A percentile compares a stretch with the other conserved stretches of the same genome.
Evolutionary conservation across 2,797 vertebrate genomes (phyloP).

Genomic region (Erethizon dorsatum): DNA sequence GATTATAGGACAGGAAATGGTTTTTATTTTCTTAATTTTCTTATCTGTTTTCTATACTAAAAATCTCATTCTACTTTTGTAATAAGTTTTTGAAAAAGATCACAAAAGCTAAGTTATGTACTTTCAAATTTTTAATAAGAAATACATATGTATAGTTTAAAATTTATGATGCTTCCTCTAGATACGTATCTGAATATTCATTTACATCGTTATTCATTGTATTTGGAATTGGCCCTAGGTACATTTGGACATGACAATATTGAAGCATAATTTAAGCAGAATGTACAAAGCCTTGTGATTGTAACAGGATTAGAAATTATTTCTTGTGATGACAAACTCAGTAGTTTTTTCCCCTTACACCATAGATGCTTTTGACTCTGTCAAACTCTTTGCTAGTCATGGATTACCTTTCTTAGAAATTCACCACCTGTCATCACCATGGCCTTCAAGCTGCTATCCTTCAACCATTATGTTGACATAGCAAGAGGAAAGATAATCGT

Average conservation of each 20-base stretch:
- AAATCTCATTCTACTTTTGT: conserved; percentile 39
- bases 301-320: not conserved
- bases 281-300: not conserved
- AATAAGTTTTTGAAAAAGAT: conserved; percentile 30
- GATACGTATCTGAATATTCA: not conserved
- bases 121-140: conserved; percentile 40
- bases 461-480: not conserved
- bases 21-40: conserved; percentile 44
- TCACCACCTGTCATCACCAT: not conserved
- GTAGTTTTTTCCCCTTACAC: not conserved
- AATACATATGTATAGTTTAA: conserved; percentile 29
- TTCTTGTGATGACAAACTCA: not conserved
- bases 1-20: not conserved
- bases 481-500: not conserved
- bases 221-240: not conserved
- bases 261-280: not conserved
- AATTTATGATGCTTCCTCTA: not conserved
- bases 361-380: not conserved
- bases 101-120: not conserved
- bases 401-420: conserved; percentile 15
- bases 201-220: not conserved
- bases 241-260: not conserved
- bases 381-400: not conserved
- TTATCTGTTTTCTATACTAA: not conserved
- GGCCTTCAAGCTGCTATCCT: not conserved